Evolutionary conservation across 2,797 vertebrate species (phyloP).

Genomic region (Sarcoramphus papa): DNA sequence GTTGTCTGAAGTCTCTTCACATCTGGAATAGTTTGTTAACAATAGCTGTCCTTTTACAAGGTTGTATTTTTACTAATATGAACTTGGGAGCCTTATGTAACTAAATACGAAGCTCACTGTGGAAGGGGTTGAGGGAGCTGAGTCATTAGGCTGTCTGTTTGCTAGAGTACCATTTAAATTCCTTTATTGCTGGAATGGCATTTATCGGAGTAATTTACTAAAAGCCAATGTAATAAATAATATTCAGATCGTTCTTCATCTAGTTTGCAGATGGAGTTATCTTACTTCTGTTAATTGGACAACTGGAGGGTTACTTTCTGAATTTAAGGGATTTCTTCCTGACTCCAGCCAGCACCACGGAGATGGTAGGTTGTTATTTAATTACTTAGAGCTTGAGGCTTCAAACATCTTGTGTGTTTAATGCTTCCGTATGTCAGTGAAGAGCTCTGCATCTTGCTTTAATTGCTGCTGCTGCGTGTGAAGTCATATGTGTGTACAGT

Average conservation of each 20-base stretch:
- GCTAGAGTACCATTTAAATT: not conserved
- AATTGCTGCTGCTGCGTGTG: not conserved
- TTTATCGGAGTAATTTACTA: not conserved
- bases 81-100: not conserved
- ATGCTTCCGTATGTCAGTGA: not conserved
- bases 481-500: not conserved
- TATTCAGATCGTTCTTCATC: not conserved
- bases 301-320: slow-evolving; percentile 90
- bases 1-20: not conserved
- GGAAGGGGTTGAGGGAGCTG: not conserved
- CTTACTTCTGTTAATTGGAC: slow-evolving; percentile 89
- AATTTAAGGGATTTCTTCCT: slow-evolving; percentile 85
- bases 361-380: slow-evolving; percentile 78
- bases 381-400: not conserved
- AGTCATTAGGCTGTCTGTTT: not conserved
- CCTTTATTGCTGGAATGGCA: not conserved
- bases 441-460: not conserved
- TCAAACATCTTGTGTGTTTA: not conserved
- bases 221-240: not conserved
- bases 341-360: slow-evolving; percentile 75
- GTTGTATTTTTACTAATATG: not conserved
- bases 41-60: not conserved
- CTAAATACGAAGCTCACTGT: not conserved
- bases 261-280: slow-evolving; percentile 95
- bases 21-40: not conserved